Base-by-base conservation (phyloP, 2,797 vertebrate genomes). In the Telmatherina bonti region DNA sequence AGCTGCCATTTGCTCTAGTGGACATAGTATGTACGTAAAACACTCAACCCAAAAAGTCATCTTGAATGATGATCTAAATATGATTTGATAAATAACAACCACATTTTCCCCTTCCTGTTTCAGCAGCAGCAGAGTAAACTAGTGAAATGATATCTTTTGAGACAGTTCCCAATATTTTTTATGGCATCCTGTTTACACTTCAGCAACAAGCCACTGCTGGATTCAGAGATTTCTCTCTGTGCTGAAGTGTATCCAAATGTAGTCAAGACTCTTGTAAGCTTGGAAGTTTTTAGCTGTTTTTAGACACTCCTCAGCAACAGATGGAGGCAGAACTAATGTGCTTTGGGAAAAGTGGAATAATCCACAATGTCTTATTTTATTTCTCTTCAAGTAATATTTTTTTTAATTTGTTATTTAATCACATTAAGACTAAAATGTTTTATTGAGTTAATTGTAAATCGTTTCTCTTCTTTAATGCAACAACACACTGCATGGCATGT, bases 221-320 rank as follows among this genome's bases (percentile, higher is more conserved):
- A n/a, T 72, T 74, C 67, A 76, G 56, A 82, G 38, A 69, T 38
- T 54, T 53, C 54, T 24, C 33, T 70, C 12, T 4, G 5, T 22
- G 35, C 27, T 56, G 55, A 31, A 20, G 38, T 31, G 1, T 18
- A 38, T 76, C 49, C 49, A 74, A 67, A 69, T 24, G 31, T 45
- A 13, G 45, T 35, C 72, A 62, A 31, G 7, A 77, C 72, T 80
- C 33, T 45, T 74, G 62, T 36, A 45, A 74, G 41, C 71, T 67
- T 53, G 49, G 29, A 74, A 74, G 26, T 24, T 43, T 41, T 58
- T 64, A 62, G 29, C 56, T 57, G 41, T 57, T 74, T 75, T 43
- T n/a, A 35, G 36, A 51, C 22, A 66, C 47, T 70, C 22, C 36
- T 63, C 56, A 60, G 22, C 13, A 31, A 30, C 54, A 62, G 45